Base-by-base conservation (phyloP, 2,888 invertebrate genomes). In the Anodontia alba region DNA sequence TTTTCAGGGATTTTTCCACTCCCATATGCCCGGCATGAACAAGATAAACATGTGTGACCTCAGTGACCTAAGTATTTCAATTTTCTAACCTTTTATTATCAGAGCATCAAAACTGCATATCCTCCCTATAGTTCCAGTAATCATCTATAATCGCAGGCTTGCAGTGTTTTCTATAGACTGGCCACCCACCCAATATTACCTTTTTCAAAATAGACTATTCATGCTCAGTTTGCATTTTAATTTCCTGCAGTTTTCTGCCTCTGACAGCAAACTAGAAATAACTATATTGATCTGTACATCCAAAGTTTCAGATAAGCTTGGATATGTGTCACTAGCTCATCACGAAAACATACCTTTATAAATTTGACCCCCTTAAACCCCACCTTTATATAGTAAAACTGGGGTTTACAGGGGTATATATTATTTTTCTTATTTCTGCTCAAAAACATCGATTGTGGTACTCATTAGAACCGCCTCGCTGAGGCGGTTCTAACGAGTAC, bases 11-110 rank as follows among this genome's bases (percentile, higher is more conserved):
- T 70, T 88, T 88, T n/a, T 85, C 84, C 20, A 84, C 73, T 26
- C 87, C 85, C 51, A 85, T 70, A 57, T 88, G 86, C 49, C 84
- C 84, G 42, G 29, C 23, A 57, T 88, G 88, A 26, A 89, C n/a
- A 12, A 26, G 54, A 1, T 75, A 17, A 89, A 62, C 74, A 87
- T 77, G 36, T 72, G 62, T 17, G 51, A 7, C 31, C 84, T 74
- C n/a, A 86, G 31, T 0, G 67, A 31, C 5, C 68, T 75, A 5
- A 84, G 89, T 23, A 89, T 84, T 1, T 83, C 43, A 38, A 77
- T 73, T 36, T 66, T 77, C 20, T 69, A 17, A 3, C 77, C 81
- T 66, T 77, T 73, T 62, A 81, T 38, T 12, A 81, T 71, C 17
- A 81, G 36, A 15, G 51, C 77, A 67, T 81, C 81, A n/a, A 66